Evolutionary conservation across 2,113 vertebrate genomes (phyloP), one percentile per base, ranked within the genome.

Genomic region (Leptodactylus fuscus): DNA sequence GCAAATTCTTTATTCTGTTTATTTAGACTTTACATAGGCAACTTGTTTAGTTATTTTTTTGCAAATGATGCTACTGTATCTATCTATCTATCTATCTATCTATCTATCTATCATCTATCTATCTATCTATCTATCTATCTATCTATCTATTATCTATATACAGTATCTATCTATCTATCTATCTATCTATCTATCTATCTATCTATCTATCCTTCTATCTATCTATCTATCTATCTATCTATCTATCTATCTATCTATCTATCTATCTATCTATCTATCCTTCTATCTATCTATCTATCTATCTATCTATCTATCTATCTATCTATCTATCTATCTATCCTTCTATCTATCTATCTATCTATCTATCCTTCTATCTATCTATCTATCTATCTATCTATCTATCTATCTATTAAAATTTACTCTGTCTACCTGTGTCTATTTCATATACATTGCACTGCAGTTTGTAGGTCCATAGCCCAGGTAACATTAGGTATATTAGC

Each of bases 271-370:
- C 9, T 15, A 29, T 12, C 9, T 62, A 58, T n/a, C n/a, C n/a
- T n/a, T n/a, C n/a, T n/a, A n/a, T n/a, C n/a, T n/a, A n/a, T n/a
- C n/a, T n/a, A n/a, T n/a, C n/a, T n/a, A n/a, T n/a, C n/a, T n/a
- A n/a, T n/a, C n/a, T 60, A 60, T 60, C n/a, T 60, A 60, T 60
- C n/a, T 60, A 60, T 60, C 22, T 60, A 60, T 60, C n/a, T 60
- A 27, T 60, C n/a, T 60, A 60, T 29, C n/a, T 29, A 62, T 27
- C 9, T 15, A 29, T 12, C 9, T 62, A 58, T n/a, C n/a, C n/a
- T n/a, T n/a, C n/a, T 60, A 60, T 60, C n/a, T 60, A 60, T 60
- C n/a, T 60, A 60, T 60, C 22, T 60, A 60, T 60, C n/a, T 60
- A 27, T 60, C n/a, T 60, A 60, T 29, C n/a, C 13, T 27, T 27